phyloP scores from a whole-genome alignment of 2,113 vertebrate genomes.

The Sphyrna mokarran region DNA sequence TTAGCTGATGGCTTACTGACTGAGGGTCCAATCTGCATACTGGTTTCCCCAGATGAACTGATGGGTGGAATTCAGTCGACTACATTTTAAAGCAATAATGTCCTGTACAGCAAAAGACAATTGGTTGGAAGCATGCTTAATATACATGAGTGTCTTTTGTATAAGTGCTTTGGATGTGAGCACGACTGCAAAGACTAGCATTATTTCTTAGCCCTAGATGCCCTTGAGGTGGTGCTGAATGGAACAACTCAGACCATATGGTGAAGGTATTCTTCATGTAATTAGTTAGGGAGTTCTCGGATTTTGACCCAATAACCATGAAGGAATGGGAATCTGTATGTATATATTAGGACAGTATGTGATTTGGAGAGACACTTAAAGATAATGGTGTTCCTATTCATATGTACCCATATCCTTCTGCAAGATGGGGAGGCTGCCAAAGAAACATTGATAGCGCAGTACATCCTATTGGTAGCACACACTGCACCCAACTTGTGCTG shows the following conservation, averaged over 20 bases:
- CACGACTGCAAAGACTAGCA: background rate
- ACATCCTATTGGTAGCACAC: background rate
- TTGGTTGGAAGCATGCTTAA: background rate
- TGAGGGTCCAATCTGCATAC: background rate
- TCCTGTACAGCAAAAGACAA: background rate
- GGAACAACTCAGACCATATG: background rate
- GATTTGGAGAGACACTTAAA: background rate
- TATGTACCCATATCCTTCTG: background rate
- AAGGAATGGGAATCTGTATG: background rate
- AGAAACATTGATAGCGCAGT: background rate
- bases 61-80: background rate
- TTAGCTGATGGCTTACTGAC: background rate
- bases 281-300: background rate
- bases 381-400: background rate
- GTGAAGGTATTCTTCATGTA: background rate
- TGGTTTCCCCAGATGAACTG: background rate
- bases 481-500: background rate
- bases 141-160: background rate
- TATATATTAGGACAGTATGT: background rate
- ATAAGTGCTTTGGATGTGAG: background rate
- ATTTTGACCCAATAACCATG: background rate
- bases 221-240: background rate
- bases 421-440: background rate
- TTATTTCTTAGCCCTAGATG: background rate
- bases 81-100: background rate